Conservation (phyloP, 37 sponge, comb jelly and placozoan species). For the Oopsacas minuta region DNA sequence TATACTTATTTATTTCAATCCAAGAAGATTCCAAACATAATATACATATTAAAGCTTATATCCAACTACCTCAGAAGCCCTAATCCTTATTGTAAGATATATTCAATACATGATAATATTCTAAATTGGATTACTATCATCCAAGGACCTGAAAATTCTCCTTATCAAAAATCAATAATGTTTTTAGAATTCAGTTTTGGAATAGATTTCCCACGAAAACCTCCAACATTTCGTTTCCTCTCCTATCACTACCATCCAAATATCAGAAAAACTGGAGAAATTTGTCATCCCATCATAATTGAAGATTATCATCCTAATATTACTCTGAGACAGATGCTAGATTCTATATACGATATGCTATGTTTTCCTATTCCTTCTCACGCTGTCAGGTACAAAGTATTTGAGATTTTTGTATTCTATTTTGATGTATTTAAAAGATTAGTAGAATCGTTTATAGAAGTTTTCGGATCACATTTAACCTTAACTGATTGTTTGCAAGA, state of each 20-base stretch:
- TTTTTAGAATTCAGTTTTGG: not conserved
- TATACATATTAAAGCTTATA: not conserved
- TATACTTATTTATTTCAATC: not conserved
- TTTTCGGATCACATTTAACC: not conserved
- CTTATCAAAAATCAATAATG: not conserved
- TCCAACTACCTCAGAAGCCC: not conserved
- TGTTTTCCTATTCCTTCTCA: not conserved
- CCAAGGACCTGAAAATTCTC: not conserved
- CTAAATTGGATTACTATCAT: not conserved
- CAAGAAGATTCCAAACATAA: not conserved
- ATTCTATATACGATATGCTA: not conserved
- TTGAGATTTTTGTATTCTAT: not conserved
- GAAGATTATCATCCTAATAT: not conserved
- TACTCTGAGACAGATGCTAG: not conserved
- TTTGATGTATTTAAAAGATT: not conserved
- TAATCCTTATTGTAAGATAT: not conserved
- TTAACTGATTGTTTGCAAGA: not conserved
- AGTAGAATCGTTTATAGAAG: not conserved
- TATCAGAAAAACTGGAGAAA: not conserved
- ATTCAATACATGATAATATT: not conserved
- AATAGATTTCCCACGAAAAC: not conserved
- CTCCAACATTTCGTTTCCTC: not conserved
- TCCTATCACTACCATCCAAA: not conserved
- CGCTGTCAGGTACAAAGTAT: not conserved
- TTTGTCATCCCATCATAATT: not conserved